Conservation (phyloP, 2,797 vertebrate genomes). For the Sebastes iracundus region DNA sequence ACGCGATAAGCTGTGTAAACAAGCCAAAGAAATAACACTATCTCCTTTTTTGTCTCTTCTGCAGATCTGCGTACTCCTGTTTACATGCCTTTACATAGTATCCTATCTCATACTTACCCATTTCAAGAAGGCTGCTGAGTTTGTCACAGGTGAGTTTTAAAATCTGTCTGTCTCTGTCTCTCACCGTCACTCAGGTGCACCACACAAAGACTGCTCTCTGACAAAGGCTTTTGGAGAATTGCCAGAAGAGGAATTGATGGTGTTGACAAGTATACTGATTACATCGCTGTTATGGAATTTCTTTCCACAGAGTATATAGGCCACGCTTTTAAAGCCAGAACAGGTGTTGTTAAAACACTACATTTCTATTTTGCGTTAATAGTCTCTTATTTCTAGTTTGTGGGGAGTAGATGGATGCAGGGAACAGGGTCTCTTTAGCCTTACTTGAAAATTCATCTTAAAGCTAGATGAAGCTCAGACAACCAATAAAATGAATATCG, state of each 20-base stretch:
- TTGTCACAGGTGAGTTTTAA: constrained; percentile 86
- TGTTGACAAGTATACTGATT: constrained; percentile 41
- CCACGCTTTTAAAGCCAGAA: constrained; percentile 5
- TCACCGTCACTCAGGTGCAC: background rate
- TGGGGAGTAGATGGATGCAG: background rate
- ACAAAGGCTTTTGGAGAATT: background rate
- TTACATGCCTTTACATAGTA: constrained; percentile 92
- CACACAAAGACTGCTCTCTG: background rate
- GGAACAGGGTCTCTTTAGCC: background rate
- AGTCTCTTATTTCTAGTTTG: background rate
- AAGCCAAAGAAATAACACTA: background rate
- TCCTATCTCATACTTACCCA: constrained; percentile 93
- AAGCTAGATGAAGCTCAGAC: background rate
- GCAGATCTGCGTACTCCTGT: constrained; percentile 95
- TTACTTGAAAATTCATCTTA: background rate
- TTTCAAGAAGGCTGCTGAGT: constrained; percentile 95
- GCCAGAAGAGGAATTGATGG: constrained; percentile 26
- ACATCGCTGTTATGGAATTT: constrained; percentile 21
- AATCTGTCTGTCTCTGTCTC: background rate
- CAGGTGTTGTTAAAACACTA: background rate
- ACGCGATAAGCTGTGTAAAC: background rate
- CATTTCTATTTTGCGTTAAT: background rate
- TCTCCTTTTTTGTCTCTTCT: constrained; percentile 5
- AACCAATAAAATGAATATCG: background rate
- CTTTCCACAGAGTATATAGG: background rate